These are phyloP conservation scores for Agelas oroides DNA, from an alignment of 37 sponge, comb jelly and placozoan genomes.

Conservation along the genomic window DNA sequence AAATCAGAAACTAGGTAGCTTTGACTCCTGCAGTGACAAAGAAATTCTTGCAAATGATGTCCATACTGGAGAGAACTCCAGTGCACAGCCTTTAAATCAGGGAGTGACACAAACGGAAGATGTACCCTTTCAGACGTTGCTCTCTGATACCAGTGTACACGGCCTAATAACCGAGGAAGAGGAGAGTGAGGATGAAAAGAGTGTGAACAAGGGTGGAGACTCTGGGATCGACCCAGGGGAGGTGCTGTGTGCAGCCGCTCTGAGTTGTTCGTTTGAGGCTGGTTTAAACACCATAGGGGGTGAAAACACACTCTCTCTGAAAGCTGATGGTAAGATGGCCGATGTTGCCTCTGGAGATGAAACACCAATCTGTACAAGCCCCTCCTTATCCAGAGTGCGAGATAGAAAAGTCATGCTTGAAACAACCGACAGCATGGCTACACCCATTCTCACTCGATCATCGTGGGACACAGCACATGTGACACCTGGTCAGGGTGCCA, in stretches of 20 bases:
- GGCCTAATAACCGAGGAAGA: no score
- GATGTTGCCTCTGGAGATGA: neutral
- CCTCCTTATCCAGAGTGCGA: neutral
- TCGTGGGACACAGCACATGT: neutral
- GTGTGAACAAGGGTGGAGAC: constrained; percentile 22
- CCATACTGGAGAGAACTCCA: no score
- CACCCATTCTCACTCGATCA: neutral
- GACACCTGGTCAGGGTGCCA: constrained; percentile 14
- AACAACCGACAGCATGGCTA: neutral
- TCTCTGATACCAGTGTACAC: no score
- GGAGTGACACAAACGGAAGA: no score
- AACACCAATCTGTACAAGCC: constrained; percentile 3
- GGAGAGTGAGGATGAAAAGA: no score
- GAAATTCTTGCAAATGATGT: no score
- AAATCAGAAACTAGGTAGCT: neutral
- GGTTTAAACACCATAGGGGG: neutral
- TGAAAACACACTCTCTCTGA: neutral
- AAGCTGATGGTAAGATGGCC: neutral
- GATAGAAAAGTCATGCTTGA: neutral
- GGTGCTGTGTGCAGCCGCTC: neutral
- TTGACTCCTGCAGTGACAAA: neutral
- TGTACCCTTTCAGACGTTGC: no score
- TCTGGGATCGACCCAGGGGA: constrained; percentile 66
- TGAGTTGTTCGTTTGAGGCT: neutral
- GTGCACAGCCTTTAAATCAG: no score